These are phyloP conservation scores for Solenopsis invicta DNA, from an alignment of 1,140 invertebrate genomes.

Conservation along the genomic window DNA sequence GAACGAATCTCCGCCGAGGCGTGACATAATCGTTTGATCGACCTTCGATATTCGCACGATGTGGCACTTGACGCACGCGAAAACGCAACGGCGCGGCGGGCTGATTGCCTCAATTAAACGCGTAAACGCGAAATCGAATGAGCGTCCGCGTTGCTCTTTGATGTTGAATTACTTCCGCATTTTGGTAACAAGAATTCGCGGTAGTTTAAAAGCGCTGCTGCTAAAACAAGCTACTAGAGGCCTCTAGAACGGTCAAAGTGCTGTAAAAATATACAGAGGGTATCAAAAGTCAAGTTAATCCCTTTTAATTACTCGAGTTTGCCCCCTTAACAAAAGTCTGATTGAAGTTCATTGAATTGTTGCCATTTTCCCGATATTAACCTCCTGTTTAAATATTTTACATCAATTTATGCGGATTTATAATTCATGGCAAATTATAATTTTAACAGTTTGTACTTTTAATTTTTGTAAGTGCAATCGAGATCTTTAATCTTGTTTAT, in stretches of 20 bases:
- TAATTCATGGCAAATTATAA: background rate
- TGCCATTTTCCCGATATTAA: background rate
- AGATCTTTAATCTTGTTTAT: background rate
- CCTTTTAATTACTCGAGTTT: background rate
- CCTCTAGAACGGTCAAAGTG: background rate
- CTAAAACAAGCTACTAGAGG: background rate
- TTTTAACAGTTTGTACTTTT: background rate
- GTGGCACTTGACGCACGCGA: background rate
- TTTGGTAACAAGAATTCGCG: conserved; percentile 45
- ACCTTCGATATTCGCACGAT: conserved; percentile 27
- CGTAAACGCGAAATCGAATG: conserved; percentile 52
- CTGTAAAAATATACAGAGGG: background rate
- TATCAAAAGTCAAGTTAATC: background rate
- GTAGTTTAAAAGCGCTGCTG: conserved; percentile 14
- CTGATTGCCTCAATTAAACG: conserved; percentile 56
- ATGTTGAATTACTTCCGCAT: conserved; percentile 43
- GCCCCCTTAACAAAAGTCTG: background rate
- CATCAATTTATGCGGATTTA: background rate
- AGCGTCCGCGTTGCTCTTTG: conserved; percentile 31
- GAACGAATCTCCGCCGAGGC: conserved; percentile 5
- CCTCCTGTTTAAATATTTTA: conserved; percentile 4
- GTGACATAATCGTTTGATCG: conserved; percentile 58
- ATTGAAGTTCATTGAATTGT: background rate
- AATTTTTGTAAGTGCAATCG: conserved; percentile 14
- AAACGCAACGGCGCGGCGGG: background rate